Evolutionary conservation across 2,797 vertebrate species (phyloP).

Genomic region (Buceros bicornis): DNA sequence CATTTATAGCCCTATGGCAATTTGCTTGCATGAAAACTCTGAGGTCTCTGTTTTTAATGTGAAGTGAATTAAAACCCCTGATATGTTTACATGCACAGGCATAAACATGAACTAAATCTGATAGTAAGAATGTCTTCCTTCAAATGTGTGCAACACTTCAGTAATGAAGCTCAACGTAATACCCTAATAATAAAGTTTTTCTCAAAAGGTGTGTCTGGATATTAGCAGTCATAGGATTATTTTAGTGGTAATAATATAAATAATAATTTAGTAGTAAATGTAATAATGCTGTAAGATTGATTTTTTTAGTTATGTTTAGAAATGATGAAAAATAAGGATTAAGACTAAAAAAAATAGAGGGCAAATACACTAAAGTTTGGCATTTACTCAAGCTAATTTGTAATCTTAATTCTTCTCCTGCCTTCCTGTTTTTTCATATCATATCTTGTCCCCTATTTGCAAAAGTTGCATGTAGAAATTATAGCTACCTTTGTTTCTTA

Average conservation of each 20-base stretch:
- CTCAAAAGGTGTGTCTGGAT: background rate
- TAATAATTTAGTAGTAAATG: too few relatives aligned
- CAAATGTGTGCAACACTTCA: background rate
- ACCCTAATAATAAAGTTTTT: background rate
- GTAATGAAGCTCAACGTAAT: background rate
- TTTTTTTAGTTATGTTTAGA: background rate
- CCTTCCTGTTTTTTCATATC: background rate
- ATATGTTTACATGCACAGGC: background rate
- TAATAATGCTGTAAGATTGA: background rate
- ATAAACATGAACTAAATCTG: background rate
- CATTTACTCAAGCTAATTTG: background rate
- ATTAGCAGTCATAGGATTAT: background rate
- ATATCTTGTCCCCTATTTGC: background rate
- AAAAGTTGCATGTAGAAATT: background rate
- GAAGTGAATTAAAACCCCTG: background rate
- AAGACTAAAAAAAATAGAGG: background rate
- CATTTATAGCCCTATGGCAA: background rate
- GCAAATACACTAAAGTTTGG: background rate
- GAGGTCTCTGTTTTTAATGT: background rate
- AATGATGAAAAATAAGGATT: background rate
- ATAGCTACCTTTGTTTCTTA: background rate
- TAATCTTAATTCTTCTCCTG: background rate
- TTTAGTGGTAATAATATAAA: background rate
- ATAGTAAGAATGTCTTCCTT: background rate
- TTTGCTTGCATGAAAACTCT: background rate